Conservation (phyloP, 2,888 invertebrate species). For the Eucriotettix oculatus region DNA sequence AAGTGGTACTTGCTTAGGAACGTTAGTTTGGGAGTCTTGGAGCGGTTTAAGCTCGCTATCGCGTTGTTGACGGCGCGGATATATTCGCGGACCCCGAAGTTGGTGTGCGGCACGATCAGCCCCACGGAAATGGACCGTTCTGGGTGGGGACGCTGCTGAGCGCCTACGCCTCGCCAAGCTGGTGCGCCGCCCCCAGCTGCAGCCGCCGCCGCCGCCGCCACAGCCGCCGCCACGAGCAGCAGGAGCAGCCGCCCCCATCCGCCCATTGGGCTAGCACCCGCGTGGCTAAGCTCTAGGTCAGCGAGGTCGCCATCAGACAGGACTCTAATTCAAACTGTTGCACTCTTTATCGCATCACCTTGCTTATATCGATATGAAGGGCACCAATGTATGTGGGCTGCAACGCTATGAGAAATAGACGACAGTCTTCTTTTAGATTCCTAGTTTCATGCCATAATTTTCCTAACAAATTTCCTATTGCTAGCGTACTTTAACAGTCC, state of each 20-base stretch:
- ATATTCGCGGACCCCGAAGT: neutral
- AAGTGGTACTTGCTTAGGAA: neutral
- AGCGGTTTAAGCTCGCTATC: neutral
- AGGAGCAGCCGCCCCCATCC: neutral
- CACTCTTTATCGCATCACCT: no score
- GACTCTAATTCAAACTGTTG: no score
- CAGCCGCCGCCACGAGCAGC: neutral
- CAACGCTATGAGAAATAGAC: no score
- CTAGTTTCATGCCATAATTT: no score
- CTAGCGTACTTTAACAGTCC: no score
- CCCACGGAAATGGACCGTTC: neutral
- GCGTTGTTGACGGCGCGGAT: neutral
- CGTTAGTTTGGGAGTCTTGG: neutral
- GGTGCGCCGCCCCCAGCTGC: neutral
- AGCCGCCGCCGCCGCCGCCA: neutral
- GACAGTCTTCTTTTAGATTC: no score
- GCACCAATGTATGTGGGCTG: no score
- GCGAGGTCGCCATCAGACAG: neutral
- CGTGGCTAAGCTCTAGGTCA: neutral
- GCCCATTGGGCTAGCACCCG: neutral
- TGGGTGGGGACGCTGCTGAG: neutral
- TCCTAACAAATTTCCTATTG: no score
- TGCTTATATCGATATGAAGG: no score
- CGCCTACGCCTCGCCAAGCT: neutral
- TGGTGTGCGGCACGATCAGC: neutral